These are phyloP conservation scores for Otolemur garnettii DNA, from an alignment of 2,113 vertebrate genomes.

Conservation along the genomic window DNA sequence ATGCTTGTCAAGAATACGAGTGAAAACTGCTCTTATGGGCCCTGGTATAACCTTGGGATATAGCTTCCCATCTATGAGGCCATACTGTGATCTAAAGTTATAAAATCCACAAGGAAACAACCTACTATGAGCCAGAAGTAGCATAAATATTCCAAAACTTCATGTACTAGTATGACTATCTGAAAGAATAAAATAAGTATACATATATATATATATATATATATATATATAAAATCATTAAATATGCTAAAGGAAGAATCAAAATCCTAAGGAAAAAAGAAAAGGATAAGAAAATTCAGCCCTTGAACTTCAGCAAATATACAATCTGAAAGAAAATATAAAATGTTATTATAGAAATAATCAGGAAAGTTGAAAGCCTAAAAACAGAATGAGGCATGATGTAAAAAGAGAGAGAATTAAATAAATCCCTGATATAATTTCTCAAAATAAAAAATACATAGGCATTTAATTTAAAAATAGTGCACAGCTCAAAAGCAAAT, in stretches of 20 bases:
- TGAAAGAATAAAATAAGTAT: not conserved
- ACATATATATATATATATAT: too few relatives aligned
- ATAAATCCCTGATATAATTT: not conserved
- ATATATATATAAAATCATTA: not conserved
- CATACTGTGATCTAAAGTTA: not conserved
- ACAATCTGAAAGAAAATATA: not conserved
- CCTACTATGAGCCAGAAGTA: not conserved
- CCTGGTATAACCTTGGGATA: not conserved
- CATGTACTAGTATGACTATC: not conserved
- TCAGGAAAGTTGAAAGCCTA: not conserved
- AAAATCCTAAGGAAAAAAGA: not conserved
- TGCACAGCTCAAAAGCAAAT: not conserved
- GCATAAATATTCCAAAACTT: not conserved
- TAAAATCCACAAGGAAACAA: not conserved
- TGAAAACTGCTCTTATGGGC: not conserved
- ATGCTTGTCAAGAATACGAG: not conserved
- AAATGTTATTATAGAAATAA: slow-evolving; percentile 34
- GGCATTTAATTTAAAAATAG: not conserved
- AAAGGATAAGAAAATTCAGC: not conserved
- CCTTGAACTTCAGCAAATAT: not conserved
- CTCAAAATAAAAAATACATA: not conserved
- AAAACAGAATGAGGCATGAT: not conserved
- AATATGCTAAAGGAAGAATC: not conserved
- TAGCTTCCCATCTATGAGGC: not conserved
- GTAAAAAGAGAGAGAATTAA: not conserved